Evolutionary conservation across 2,113 vertebrate genomes (phyloP), one percentile per base, ranked within the genome.

Genomic region (Alethe diademata): DNA sequence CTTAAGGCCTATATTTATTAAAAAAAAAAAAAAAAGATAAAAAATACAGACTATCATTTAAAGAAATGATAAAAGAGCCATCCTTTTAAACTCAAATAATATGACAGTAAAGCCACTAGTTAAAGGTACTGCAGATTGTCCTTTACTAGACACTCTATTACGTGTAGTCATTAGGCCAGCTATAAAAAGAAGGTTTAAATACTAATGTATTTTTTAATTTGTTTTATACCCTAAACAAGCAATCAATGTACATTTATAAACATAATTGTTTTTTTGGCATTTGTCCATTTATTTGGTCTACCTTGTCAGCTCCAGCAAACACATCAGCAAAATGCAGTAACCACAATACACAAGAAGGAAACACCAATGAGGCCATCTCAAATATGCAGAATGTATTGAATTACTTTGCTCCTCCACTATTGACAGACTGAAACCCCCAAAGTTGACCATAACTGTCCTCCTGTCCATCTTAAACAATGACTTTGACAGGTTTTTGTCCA

Each of bases 201-300:
- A 98, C 98, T 98, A 98, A 98, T 98, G 98, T 98, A 98, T 98
- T 98, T 98, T 96, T 97, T 89, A 98, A 98, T 98, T 98, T 98
- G 97, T 98, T 98, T 98, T 98, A 98, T 98, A 98, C 95, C 96
- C 98, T 98, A 98, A 99, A 98, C 98, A 98, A 98, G 97, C 98
- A 98, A 99, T 99, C 98, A 98, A 98, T 99, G 98, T 97, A 98
- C 98, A 98, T 99, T 99, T 98, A 99, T 99, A 98, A 98, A 98
- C 97, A 97, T 98, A 98, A 99, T 98, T 98, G 98, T 58, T 90
- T 96, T 98, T 98, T 98, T 99, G 99, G 98, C 98, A 88, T 97
- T 70, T 97, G 64, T 99, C 98, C 98, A 99, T 97, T 96, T 96
- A 90, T 97, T 97, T 96, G 97, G 97, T 96, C 96, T 97, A 98